Evolutionary conservation across 1,140 invertebrate genomes (phyloP), one percentile per base, ranked within the genome.

Genomic region (Trichomalopsis sarcophagae): DNA sequence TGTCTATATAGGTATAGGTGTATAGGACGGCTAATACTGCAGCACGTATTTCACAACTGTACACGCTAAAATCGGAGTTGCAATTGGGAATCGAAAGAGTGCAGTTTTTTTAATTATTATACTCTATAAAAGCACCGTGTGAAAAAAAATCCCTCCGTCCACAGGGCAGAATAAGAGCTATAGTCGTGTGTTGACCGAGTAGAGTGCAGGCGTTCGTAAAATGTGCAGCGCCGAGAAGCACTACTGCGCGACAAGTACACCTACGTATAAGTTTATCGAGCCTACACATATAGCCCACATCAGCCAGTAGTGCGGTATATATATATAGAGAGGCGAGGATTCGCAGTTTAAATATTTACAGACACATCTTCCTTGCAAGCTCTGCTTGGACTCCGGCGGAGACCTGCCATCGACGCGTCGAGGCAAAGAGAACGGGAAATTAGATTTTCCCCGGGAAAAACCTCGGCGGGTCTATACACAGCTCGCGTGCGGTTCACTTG

Each of bases 281-380:
- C 7, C 40, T 44, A 6, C 9, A 44, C 9, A 44, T 44, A 44
- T 9, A 44, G 33, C 33, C 33, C 33, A 36, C 33, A 36, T 36
- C 33, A 27, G 27, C 27, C 27, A 36, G 33, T 36, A 36, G 5
- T 36, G 33, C 5, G 33, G 33, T n/a, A n/a, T n/a, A 27, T 40
- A 40, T 40, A 40, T 40, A 40, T 40, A 40, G 5, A 40, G 86
- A 85, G 81, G 84, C 27, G 74, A 17, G 86, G 87, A 87, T 87
- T 89, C 89, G 89, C 87, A 90, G 89, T 90, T 91, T 89, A 90
- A 90, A 89, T 88, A 78, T 87, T 86, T 87, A 86, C 66, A 73
- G n/a, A n/a, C 66, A n/a, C 66, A 21, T 27, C 17, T 47, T 36
- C 27, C 7, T 75, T 62, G 55, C 55, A 44, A 44, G 40, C 40